Conservation (phyloP, 1,140 invertebrate genomes). For the Pseudomyrmex pallidus region DNA sequence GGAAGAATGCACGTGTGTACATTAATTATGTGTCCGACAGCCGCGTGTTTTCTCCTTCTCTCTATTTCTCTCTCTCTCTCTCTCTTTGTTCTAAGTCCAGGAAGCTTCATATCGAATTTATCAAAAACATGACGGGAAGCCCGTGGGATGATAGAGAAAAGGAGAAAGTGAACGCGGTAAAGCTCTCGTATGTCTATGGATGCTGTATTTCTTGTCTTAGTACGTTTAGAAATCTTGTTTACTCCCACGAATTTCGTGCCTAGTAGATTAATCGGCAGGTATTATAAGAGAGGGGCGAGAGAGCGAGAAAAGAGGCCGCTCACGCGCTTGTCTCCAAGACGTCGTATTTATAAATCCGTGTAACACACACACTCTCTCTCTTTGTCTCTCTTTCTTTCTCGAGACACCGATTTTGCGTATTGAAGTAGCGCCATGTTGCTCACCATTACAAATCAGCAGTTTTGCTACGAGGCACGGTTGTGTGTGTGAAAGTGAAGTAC, state of each 20-base stretch:
- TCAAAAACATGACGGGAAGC: slow-evolving; percentile 78
- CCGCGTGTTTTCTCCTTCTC: neutral
- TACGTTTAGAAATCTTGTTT: slow-evolving; percentile 50
- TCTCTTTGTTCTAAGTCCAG: slow-evolving; percentile 52
- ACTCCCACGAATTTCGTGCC: slow-evolving; percentile 55
- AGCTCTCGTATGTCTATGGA: slow-evolving; percentile 9
- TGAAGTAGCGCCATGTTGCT: neutral
- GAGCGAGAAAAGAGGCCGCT: neutral
- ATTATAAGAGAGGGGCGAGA: slow-evolving; percentile 2
- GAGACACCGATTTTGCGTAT: slow-evolving; percentile 21
- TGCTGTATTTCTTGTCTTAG: slow-evolving; percentile 42
- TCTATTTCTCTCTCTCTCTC: neutral
- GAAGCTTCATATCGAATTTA: slow-evolving; percentile 78
- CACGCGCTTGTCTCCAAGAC: neutral
- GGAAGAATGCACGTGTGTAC: slow-evolving; percentile 69
- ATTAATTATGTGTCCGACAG: slow-evolving; percentile 69
- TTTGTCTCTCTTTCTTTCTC: neutral
- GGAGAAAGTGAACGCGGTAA: slow-evolving; percentile 49
- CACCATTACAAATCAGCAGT: slow-evolving; percentile 8
- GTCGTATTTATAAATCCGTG: slow-evolving; percentile 37
- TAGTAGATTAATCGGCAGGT: slow-evolving; percentile 41
- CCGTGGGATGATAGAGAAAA: slow-evolving; percentile 67
- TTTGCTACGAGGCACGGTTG: neutral
- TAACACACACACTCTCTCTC: neutral
- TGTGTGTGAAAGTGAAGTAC: neutral